Conservation (phyloP, 2,888 invertebrate genomes). For the Agrotis clavis region DNA sequence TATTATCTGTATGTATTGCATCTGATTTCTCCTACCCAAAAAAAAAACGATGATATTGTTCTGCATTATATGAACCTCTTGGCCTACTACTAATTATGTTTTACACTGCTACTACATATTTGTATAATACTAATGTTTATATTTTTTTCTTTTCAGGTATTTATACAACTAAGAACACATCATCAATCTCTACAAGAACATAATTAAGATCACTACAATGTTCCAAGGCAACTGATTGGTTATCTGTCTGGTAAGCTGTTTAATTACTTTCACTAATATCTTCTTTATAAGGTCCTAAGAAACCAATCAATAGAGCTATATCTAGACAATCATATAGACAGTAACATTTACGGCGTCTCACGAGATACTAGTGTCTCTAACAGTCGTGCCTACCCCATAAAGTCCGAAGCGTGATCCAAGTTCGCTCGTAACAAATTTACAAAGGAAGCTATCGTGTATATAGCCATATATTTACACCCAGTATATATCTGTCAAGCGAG, state of each 20-base stretch:
- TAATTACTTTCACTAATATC: background rate
- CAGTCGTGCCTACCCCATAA: slow-evolving; percentile 53
- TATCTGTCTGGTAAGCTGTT: slow-evolving; percentile 32
- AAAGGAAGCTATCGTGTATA: slow-evolving; percentile 61
- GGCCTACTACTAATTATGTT: background rate
- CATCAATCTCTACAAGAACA: background rate
- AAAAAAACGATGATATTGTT: background rate
- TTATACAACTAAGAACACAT: slow-evolving; percentile 32
- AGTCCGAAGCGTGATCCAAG: slow-evolving; percentile 51
- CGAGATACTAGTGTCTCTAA: slow-evolving; percentile 20
- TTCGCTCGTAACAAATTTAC: slow-evolving; percentile 52
- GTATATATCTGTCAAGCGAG: slow-evolving; percentile 65
- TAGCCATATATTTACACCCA: slow-evolving; percentile 51
- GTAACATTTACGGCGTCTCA: slow-evolving; percentile 32
- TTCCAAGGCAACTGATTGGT: background rate
- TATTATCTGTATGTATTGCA: background rate
- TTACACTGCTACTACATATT: background rate
- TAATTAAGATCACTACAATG: background rate
- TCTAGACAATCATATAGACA: background rate
- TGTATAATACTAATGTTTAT: slow-evolving; percentile 26
- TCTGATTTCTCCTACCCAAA: background rate
- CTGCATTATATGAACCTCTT: too few species aligned
- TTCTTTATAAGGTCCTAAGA: background rate
- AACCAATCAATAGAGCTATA: background rate
- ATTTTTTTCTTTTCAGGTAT: slow-evolving; percentile 57